These are phyloP conservation scores for Dipodomys merriami DNA, from an alignment of 2,113 vertebrate genomes.

Conservation along the genomic window DNA sequence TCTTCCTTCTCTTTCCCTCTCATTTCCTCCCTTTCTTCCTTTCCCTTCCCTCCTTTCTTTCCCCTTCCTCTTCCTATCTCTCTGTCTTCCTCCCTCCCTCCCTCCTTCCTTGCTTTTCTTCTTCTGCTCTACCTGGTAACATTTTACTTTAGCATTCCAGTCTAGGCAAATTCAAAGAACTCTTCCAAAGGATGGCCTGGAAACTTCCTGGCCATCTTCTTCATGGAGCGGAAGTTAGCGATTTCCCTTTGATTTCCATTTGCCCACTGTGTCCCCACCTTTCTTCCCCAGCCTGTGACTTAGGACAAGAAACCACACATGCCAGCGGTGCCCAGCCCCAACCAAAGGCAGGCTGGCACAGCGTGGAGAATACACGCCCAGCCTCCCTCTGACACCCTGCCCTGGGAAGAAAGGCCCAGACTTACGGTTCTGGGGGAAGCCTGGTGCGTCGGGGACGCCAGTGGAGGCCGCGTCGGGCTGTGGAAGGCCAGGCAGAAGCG, in stretches of 20 bases:
- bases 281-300: not conserved
- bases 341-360: not conserved
- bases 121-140: not conserved
- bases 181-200: not conserved
- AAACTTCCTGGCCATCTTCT: not conserved
- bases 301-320: not conserved
- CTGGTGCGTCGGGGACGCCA: slow-evolving; percentile 84
- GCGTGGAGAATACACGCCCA: not conserved
- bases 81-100: too few relatives aligned
- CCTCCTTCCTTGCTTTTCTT: too few relatives aligned
- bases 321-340: not conserved
- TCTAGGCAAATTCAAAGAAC: not conserved
- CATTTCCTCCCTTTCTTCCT: too few relatives aligned
- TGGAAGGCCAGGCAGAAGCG: slow-evolving; percentile 87
- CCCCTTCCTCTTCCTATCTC: too few relatives aligned
- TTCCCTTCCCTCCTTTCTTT: too few relatives aligned
- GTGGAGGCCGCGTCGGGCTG: slow-evolving; percentile 84
- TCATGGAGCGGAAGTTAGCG: not conserved
- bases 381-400: rapidly evolving
- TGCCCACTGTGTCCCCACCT: rapidly evolving
- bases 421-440: slow-evolving; percentile 93
- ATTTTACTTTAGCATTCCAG: not conserved
- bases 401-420: slow-evolving; percentile 44
- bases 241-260: too few relatives aligned
- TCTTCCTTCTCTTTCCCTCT: too few relatives aligned